These are phyloP conservation scores for Crypturellus undulatus DNA, from an alignment of 2,113 vertebrate species.

Conservation along the genomic window DNA sequence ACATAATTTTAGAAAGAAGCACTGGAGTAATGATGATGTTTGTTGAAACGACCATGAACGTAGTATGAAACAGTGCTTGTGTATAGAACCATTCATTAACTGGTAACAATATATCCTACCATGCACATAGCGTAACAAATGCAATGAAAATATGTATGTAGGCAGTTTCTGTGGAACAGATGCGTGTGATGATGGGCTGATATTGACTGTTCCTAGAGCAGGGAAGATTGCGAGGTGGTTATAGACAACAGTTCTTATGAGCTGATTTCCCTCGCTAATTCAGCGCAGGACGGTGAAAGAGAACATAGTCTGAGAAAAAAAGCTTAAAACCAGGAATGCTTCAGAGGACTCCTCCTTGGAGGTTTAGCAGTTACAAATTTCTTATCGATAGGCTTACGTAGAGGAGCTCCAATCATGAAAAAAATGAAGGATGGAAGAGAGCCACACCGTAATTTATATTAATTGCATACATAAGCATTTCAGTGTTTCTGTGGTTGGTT, in stretches of 20 bases:
- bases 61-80: accelerated
- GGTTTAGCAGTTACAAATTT: background rate
- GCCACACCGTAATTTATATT: accelerated
- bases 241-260: background rate
- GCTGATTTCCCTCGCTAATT: background rate
- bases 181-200: background rate
- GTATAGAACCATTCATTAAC: background rate
- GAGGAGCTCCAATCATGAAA: background rate
- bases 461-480: background rate
- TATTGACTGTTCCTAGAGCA: background rate
- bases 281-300: background rate
- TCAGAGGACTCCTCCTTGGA: background rate
- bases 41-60: background rate
- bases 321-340: background rate
- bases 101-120: background rate
- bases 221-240: background rate
- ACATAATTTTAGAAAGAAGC: background rate
- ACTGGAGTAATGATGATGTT: accelerated
- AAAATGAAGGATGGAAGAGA: background rate
- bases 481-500: background rate
- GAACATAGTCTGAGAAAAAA: background rate
- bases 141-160: background rate
- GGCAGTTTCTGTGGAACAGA: background rate
- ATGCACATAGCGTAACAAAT: background rate
- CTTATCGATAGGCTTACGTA: background rate